Evolutionary conservation across 2,113 vertebrate genomes (phyloP), one percentile per base, ranked within the genome.

Genomic region (Crocuta crocuta): DNA sequence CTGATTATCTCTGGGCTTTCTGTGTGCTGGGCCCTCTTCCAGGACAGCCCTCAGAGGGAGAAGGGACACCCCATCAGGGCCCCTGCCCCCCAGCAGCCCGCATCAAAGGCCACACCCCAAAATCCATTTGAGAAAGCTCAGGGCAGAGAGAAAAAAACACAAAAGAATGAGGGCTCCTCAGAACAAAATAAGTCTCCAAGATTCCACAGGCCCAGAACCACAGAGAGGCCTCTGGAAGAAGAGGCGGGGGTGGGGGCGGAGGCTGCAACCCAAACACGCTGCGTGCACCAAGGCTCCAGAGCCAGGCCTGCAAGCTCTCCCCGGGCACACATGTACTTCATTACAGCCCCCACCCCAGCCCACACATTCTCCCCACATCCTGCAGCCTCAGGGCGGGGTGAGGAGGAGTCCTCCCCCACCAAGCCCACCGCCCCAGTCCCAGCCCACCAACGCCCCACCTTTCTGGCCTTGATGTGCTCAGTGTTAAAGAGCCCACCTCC

Each of bases 131-230:
- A 85, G 63, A 94, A 83, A 87, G 17, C 63, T 35, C 9, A 3
- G 33, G 48, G 74, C 26, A 65, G 31, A 50, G 24, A 23, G 28
- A 31, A 19, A 61, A 43, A 53, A 61, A 43, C 19, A n/a, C 17
- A 19, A 70, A 71, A 35, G 15, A 58, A 45, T 28, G 53, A 31
- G 45, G 53, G 19, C 28, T 73, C 63, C 58, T 4, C 5, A 89
- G n/a, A 93, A 89, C 88, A 93, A 94, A 97, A 58, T 48, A 23
- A 23, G 31, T 73, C 68, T 73, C 82, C 35, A 43, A 63, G 89
- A 65, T 19, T 58, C 89, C 80, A 43, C n/a, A 70, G 26, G 63
- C 76, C 85, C 48, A 50, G 78, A 45, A 35, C 58, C 78, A 45
- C 89, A 94, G 81, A 50, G 66, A 92, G 31, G 86, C 85, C 85